Conservation (phyloP, 23 tunicate species). For the Ascidia mentula region DNA sequence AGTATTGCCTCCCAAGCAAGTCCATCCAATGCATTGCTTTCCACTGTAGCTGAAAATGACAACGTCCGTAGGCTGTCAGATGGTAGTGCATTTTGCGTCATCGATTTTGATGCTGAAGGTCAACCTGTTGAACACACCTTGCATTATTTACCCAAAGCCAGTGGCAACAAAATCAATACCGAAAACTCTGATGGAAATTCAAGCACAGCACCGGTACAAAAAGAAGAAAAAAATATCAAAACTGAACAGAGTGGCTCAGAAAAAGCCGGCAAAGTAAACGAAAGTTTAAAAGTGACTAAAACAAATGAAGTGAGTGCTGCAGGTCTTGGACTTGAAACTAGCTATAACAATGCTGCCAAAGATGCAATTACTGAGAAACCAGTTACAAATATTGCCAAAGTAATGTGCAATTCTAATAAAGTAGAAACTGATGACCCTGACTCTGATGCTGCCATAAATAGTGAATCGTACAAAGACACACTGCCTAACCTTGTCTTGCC, state of each 20-base stretch:
- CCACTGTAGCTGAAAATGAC: background rate
- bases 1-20: background rate
- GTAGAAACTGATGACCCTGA: background rate
- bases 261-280: background rate
- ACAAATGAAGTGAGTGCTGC: too few species aligned
- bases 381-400: background rate
- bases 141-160: background rate
- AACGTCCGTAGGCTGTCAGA: background rate
- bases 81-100: background rate
- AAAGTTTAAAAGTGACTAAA: background rate
- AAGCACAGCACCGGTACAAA: background rate
- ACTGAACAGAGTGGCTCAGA: background rate
- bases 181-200: background rate
- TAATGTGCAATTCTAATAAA: background rate
- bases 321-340: background rate
- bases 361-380: background rate
- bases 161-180: background rate
- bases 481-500: background rate
- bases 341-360: background rate
- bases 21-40: background rate
- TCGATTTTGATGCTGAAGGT: background rate
- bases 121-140: background rate
- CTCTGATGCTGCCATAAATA: background rate
- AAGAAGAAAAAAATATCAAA: background rate
- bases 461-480: constrained; percentile 5